A percentile compares a stretch with the other conserved stretches of the same genome.
Conservation (phyloP, 2,888 invertebrate species). For the Julus scandinavius region DNA sequence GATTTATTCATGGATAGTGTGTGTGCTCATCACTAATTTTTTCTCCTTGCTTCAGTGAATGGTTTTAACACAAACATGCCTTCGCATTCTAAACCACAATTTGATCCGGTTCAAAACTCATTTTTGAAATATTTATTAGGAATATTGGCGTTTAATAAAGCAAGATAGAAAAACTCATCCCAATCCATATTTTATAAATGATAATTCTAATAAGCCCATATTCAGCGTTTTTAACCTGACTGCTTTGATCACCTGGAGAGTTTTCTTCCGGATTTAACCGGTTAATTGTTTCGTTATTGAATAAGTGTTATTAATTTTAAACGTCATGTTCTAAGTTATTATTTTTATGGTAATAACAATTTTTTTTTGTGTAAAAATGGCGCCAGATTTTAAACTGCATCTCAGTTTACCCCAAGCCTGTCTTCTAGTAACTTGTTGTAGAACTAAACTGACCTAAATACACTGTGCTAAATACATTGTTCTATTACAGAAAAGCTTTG, state of each 20-base stretch:
- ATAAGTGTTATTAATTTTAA: neutral
- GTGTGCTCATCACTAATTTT: conserved; percentile 47
- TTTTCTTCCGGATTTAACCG: too few species aligned
- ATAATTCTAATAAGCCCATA: neutral
- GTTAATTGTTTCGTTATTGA: too few species aligned
- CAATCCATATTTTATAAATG: conserved; percentile 4
- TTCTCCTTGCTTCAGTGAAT: neutral
- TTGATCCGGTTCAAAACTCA: conserved; percentile 41
- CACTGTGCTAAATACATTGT: neutral
- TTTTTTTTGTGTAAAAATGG: too few species aligned
- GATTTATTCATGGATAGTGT: conserved; percentile 48
- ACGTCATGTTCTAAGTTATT: neutral
- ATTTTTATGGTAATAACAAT: too few species aligned
- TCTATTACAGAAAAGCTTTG: neutral
- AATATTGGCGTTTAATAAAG: conserved; percentile 42
- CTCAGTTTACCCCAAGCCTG: too few species aligned
- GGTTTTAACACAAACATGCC: conserved; percentile 47
- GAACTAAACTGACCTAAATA: neutral
- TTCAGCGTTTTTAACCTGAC: neutral
- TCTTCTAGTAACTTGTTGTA: too few species aligned
- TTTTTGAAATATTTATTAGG: conserved; percentile 47
- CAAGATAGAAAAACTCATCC: conserved; percentile 30
- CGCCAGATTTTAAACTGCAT: too few species aligned
- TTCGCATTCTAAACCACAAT: conserved; percentile 46
- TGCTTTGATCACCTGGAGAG: neutral